These are phyloP conservation scores for Julus scandinavius DNA, from an alignment of 2,888 invertebrate genomes.

Conservation along the genomic window DNA sequence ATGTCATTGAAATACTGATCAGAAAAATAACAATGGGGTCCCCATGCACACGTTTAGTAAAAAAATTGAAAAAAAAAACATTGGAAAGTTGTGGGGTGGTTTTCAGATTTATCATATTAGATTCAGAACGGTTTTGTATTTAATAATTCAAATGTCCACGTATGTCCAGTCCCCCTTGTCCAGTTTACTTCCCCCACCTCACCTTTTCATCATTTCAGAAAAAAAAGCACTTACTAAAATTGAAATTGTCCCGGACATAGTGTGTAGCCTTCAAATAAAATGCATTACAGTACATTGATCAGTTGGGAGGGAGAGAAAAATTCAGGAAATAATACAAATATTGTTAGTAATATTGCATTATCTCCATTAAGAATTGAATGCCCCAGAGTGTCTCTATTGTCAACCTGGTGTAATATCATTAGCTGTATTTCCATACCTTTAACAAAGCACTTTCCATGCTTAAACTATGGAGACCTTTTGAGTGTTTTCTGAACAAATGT, in stretches of 20 bases:
- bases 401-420: not conserved
- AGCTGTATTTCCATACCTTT: not conserved
- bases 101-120: not conserved
- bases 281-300: not conserved
- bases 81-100: not conserved
- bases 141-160: not conserved
- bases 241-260: constrained; percentile 5
- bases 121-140: not conserved
- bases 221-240: constrained; percentile 27
- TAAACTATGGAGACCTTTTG: not conserved
- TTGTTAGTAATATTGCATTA: constrained; percentile 34
- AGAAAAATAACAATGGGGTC: not conserved
- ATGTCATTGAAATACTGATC: not conserved
- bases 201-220: constrained; percentile 30
- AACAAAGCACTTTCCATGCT: not conserved
- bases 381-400: constrained; percentile 28
- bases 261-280: not conserved
- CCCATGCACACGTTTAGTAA: not conserved
- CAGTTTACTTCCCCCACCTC: not conserved
- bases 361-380: constrained; percentile 39
- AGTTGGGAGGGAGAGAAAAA: not conserved
- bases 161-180: not conserved
- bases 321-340: constrained; percentile 1
- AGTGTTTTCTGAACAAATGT: not conserved
- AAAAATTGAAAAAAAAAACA: not conserved